Percentiles rank a stretch among this genome's conserved stretches.
phyloP scores from a whole-genome alignment of 2,797 vertebrate genomes.

The Lacerta agilis region DNA sequence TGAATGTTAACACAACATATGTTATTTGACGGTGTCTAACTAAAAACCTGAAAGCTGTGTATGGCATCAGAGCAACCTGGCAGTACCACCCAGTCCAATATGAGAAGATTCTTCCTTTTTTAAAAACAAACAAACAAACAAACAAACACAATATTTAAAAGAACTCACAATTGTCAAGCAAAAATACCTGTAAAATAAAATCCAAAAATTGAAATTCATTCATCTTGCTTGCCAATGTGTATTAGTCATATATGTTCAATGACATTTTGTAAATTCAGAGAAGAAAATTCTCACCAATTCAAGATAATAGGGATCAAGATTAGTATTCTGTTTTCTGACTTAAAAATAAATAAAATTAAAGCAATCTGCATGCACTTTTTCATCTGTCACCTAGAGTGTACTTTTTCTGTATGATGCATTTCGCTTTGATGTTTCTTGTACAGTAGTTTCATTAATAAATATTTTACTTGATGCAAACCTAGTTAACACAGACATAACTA shows the following conservation, averaged over 20 bases:
- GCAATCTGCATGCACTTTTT: slow-evolving; percentile 93
- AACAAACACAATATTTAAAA: slow-evolving; percentile 34
- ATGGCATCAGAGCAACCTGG: slow-evolving; percentile 83
- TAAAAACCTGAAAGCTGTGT: slow-evolving; percentile 79
- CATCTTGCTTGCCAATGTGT: slow-evolving; percentile 88
- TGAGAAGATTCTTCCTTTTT: slow-evolving; percentile 71
- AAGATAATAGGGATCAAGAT: slow-evolving; percentile 81
- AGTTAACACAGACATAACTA: slow-evolving; percentile 76
- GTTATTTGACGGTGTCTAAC: slow-evolving; percentile 79
- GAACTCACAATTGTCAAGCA: slow-evolving; percentile 81
- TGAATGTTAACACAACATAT: slow-evolving; percentile 85
- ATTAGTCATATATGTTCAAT: slow-evolving; percentile 85
- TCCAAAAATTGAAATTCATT: slow-evolving; percentile 73
- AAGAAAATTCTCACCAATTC: slow-evolving; percentile 77
- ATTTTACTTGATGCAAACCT: slow-evolving; percentile 81
- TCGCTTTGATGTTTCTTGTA: slow-evolving; percentile 92
- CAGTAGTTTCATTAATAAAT: slow-evolving; percentile 87
- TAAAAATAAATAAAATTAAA: slow-evolving; percentile 77
- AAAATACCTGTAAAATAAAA: slow-evolving; percentile 83
- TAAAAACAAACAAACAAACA: slow-evolving; percentile 46
- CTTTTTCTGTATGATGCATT: slow-evolving; percentile 89
- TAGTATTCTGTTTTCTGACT: slow-evolving; percentile 82
- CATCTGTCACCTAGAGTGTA: slow-evolving; percentile 89
- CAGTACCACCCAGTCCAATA: slow-evolving; percentile 77
- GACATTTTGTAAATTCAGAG: slow-evolving; percentile 88